Percentiles rank a stretch among this genome's conserved stretches.
These are phyloP conservation scores for Drosophila grimshawi DNA, from an alignment of 1,140 invertebrate genomes.

Conservation along the genomic window DNA sequence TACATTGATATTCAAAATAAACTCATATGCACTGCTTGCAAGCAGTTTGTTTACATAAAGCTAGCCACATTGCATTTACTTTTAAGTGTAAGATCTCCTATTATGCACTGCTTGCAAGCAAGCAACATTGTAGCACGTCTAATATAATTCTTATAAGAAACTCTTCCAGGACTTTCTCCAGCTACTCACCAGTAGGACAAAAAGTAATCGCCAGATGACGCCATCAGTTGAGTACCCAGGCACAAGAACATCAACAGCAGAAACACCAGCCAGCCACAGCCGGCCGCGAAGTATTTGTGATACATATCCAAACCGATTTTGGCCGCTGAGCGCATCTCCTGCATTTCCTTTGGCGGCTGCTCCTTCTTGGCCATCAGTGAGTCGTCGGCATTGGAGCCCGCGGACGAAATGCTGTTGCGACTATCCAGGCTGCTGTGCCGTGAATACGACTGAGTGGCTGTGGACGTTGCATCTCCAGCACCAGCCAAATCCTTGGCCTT, in stretches of 20 bases:
- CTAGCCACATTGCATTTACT: too few species aligned
- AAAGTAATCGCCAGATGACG: conserved; percentile 89
- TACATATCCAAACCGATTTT: conserved; percentile 87
- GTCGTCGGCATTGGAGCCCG: conserved; percentile 86
- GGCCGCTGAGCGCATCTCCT: conserved; percentile 86
- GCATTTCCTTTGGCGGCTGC: conserved; percentile 76
- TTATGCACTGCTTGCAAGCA: too few species aligned
- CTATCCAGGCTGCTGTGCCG: conserved; percentile 79
- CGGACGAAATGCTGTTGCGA: conserved; percentile 77
- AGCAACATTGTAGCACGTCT: too few species aligned
- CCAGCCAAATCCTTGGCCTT: neutral
- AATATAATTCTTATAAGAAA: neutral
- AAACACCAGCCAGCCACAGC: conserved; percentile 85
- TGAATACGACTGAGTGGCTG: conserved; percentile 78
- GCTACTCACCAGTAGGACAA: conserved; percentile 87
- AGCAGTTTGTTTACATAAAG: too few species aligned
- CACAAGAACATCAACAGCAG: conserved; percentile 82
- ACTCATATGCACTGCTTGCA: too few species aligned
- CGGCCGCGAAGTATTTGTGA: conserved; percentile 87
- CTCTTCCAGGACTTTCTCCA: neutral
- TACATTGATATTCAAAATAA: too few species aligned
- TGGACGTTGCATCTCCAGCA: conserved; percentile 77
- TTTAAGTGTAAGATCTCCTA: too few species aligned
- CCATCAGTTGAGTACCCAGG: conserved; percentile 86
- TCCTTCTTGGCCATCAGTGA: conserved; percentile 79